Evolutionary conservation across 2,888 invertebrate species (phyloP).

Genomic region (Nebria brevicollis): DNA sequence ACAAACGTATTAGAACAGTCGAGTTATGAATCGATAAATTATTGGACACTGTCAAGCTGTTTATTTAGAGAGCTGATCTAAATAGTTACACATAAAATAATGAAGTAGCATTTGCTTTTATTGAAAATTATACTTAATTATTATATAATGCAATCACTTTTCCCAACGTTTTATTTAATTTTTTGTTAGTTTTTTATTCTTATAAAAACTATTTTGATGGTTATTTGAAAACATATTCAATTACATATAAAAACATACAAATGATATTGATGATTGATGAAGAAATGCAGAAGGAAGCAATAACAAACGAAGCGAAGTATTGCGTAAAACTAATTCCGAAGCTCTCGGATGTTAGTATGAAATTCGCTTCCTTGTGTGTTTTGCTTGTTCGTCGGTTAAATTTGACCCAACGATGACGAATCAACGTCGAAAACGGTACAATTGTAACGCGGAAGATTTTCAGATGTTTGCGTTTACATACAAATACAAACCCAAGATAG

Average conservation of each 20-base stretch:
- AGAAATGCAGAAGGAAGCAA: not conserved
- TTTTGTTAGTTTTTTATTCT: too few relatives aligned
- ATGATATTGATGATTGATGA: not conserved
- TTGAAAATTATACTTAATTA: too few relatives aligned
- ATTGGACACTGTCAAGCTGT: not conserved
- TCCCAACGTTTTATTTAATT: too few relatives aligned
- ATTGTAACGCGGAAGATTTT: slow-evolving; percentile 2
- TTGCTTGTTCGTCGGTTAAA: not conserved
- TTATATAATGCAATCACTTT: too few relatives aligned
- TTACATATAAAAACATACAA: not conserved
- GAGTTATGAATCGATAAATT: not conserved
- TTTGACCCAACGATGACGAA: not conserved
- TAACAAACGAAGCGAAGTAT: not conserved
- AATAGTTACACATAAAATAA: not conserved
- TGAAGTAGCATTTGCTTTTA: too few relatives aligned
- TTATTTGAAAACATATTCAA: not conserved
- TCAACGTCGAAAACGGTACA: not conserved
- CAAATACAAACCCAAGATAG: slow-evolving; percentile 33
- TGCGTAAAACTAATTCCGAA: not conserved
- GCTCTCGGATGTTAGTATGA: not conserved
- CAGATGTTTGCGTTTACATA: slow-evolving; percentile 41
- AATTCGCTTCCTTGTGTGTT: not conserved
- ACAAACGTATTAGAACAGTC: not conserved
- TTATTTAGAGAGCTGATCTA: not conserved
- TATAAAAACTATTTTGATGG: not conserved